Conservation (phyloP, 2,888 invertebrate species). For the Cyrtodaria siliqua region DNA sequence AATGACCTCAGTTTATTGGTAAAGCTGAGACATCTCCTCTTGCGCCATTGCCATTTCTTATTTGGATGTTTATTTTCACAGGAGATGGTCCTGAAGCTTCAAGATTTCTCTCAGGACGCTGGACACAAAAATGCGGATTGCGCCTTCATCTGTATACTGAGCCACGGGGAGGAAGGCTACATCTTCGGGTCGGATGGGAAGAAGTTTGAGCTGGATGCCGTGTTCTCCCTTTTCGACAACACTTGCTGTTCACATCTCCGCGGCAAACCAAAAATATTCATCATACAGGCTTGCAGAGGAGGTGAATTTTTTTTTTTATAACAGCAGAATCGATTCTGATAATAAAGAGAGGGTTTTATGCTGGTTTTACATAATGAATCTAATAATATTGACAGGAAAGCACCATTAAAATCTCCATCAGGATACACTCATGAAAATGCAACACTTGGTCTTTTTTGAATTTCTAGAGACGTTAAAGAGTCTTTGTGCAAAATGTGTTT, state of each 20-base stretch:
- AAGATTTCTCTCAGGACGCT: slow-evolving; percentile 69
- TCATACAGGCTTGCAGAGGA: slow-evolving; percentile 83
- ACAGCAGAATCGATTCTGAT: too few species aligned
- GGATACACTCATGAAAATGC: too few species aligned
- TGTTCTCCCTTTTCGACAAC: slow-evolving; percentile 79
- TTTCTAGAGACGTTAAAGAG: too few species aligned
- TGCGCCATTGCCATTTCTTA: too few species aligned
- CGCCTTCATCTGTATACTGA: slow-evolving; percentile 79
- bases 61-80: slow-evolving; percentile 33
- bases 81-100: slow-evolving; percentile 74
- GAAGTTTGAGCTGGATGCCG: slow-evolving; percentile 73
- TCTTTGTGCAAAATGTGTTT: too few species aligned
- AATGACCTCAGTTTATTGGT: too few species aligned
- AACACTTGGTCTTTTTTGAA: too few species aligned
- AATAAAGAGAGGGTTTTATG: too few species aligned
- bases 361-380: too few species aligned
- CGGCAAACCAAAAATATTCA: slow-evolving; percentile 82
- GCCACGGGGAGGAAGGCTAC: slow-evolving; percentile 82
- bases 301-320: slow-evolving; percentile 68
- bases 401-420: too few species aligned
- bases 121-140: slow-evolving; percentile 71
- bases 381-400: too few species aligned
- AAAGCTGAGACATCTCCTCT: too few species aligned
- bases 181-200: slow-evolving; percentile 82
- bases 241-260: slow-evolving; percentile 73